Evolutionary conservation across 2,113 vertebrate species (phyloP).

Genomic region (Narcine bancroftii): DNA sequence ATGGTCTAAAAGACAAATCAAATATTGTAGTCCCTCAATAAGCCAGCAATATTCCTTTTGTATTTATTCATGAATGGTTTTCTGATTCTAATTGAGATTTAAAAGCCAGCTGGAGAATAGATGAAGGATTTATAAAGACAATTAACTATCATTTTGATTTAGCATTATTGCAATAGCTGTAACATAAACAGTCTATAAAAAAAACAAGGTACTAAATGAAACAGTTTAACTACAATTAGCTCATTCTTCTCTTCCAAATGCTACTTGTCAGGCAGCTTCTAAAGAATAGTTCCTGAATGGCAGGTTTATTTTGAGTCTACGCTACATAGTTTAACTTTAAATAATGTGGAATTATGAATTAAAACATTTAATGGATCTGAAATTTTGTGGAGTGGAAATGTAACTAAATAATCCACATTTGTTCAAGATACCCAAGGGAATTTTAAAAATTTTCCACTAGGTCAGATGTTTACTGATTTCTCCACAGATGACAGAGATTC

Average conservation of each 20-base stretch:
- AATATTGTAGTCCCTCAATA: not conserved
- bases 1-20: not conserved
- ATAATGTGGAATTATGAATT: conserved; percentile 21
- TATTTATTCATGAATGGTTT: conserved; percentile 5
- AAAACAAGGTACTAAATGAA: conserved; percentile 21
- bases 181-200: not conserved
- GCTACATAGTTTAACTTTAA: conserved; percentile 20
- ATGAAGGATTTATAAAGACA: conserved; percentile 13
- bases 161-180: not conserved
- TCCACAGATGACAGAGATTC: conserved; percentile 52
- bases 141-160: conserved; percentile 22
- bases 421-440: conserved; percentile 54
- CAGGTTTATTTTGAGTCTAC: conserved; percentile 18
- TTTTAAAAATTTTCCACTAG: conserved; percentile 51
- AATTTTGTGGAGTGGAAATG: conserved; percentile 37
- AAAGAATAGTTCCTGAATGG: not conserved
- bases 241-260: not conserved
- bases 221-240: conserved; percentile 3
- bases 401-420: conserved; percentile 51
- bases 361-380: not conserved
- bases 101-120: conserved; percentile 17
- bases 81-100: conserved; percentile 27
- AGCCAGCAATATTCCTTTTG: not conserved
- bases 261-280: not conserved
- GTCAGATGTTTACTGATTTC: conserved; percentile 46